phyloP scores from a whole-genome alignment of 2,888 invertebrate genomes.

The Harpalus rubripes region DNA sequence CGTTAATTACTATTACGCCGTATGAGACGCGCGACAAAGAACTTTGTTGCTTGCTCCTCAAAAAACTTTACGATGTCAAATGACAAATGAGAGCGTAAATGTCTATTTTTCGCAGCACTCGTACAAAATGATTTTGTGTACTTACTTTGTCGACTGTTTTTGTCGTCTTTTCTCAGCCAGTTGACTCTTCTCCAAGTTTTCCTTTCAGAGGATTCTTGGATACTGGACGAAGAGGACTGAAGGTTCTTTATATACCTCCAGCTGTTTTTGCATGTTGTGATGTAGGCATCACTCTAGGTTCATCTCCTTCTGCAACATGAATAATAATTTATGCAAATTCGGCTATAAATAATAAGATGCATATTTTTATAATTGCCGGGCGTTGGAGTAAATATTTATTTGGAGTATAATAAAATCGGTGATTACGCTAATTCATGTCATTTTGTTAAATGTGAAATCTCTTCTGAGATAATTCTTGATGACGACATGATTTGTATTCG shows the following conservation, averaged over 20 bases:
- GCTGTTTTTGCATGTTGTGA: constrained; percentile 52
- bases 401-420: background rate
- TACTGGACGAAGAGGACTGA: constrained; percentile 11
- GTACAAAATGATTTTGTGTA: background rate
- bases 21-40: too few relatives aligned
- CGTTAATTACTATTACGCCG: too few relatives aligned
- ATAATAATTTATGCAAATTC: constrained; percentile 58
- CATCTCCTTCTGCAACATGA: constrained; percentile 9
- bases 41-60: too few relatives aligned
- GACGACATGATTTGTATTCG: background rate
- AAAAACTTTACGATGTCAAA: too few relatives aligned
- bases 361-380: background rate
- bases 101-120: too few relatives aligned
- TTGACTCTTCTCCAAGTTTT: background rate
- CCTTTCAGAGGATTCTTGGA: background rate
- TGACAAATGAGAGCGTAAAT: too few relatives aligned
- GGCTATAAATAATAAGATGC: constrained; percentile 12
- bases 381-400: background rate
- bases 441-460: background rate
- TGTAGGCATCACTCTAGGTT: constrained; percentile 22
- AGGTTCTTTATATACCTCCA: constrained; percentile 57
- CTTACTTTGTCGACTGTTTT: background rate
- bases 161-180: too few relatives aligned
- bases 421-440: background rate
- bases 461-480: background rate